Base-by-base conservation (phyloP, 2,113 vertebrate species). In the Danio rerio region DNA sequence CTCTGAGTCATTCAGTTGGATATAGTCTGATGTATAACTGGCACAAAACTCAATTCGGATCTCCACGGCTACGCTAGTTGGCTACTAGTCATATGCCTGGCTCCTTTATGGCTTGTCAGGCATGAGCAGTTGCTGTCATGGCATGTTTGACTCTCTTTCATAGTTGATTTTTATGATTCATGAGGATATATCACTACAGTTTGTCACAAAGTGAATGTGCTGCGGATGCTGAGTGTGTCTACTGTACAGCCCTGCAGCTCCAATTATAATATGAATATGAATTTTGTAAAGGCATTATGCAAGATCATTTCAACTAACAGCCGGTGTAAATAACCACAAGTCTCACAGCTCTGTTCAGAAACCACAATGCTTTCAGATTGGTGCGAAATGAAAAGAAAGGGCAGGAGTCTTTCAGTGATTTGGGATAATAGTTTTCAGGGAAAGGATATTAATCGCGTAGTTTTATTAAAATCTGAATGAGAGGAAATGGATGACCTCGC, bases 401-500 rank as follows among this genome's bases (percentile, higher is more conserved):
- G 47, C 9, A n/a, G 65, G 78, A 83, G 20, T 9, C 21, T 82
- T 73, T 87, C 82, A 82, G 71, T 20, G 16, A 31, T n/a, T 45
- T 49, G 21, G 68, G 77, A 52, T 77, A 71, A 49, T 42, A 53
- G 75, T 80, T 59, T 82, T 80, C 59, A 72, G 83, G 76, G 82
- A 85, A 84, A 63, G 55, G 31, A 62, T 80, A 80, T 84, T 21
- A 81, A 45, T 59, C 11, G 80, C 13, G 52, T 52, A 75, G 73
- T 85, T 83, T 85, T 86, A 83, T 88, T 86, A 74, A 79, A 86
- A 85, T 85, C 62, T 56, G 47, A 68, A 47, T 31, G 16, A 45
- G 65, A 72, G 78, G 73, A 69, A 65, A 83, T 85, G 65, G 53
- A 72, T 65, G 78, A 72, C 73, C 66, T 82, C 21, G 16, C 73